Base-by-base conservation (phyloP, 2,888 invertebrate genomes). In the Zele albiditarsus region DNA sequence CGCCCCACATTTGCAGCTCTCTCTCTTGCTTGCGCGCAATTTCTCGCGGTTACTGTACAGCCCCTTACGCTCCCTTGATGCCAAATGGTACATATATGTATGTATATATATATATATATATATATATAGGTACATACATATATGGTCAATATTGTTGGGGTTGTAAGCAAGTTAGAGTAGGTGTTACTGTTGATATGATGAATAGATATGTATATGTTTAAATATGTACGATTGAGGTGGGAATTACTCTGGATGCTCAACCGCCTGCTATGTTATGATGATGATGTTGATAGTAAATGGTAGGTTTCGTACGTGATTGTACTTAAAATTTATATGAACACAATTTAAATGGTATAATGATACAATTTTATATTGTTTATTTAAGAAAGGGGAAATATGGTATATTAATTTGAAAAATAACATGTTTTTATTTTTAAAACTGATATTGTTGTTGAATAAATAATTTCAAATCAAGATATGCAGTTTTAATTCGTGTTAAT, bases 1-100 rank as follows among this genome's bases (percentile, higher is more conserved):
- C 65, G 27, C 75, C 33, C 78, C 53, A 53, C 81, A 80, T 82
- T 78, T 75, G 74, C 20, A 20, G 3, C 23, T 53, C n/a, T 82
- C 82, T 83, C 81, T 82, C 77, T 71, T 78, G 83, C 84, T 84
- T 83, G 77, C 74, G 77, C 76, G 83, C 82, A 82, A 79, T 81
- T 82, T 84, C 82, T 82, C 78, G 80, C 81, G 83, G 78, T 31
- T 70, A 62, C 82, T 60, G 42, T 70, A 25, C n/a, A 53, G 20
- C 53, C 53, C 20, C 8, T 20, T 3, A 58, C 31, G 49, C 25
- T 62, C 62, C 42, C 38, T 60, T 38, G 42, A 42, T 8, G 27
- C 20, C 46, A 28, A n/a, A 53, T 46, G 8, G 8, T 8, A 20
- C 20, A 20, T 53, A 10, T 53, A 20, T 53, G 8, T 53, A 6